Conservation (phyloP, 2,113 vertebrate genomes). For the Lucifuga dentata region DNA sequence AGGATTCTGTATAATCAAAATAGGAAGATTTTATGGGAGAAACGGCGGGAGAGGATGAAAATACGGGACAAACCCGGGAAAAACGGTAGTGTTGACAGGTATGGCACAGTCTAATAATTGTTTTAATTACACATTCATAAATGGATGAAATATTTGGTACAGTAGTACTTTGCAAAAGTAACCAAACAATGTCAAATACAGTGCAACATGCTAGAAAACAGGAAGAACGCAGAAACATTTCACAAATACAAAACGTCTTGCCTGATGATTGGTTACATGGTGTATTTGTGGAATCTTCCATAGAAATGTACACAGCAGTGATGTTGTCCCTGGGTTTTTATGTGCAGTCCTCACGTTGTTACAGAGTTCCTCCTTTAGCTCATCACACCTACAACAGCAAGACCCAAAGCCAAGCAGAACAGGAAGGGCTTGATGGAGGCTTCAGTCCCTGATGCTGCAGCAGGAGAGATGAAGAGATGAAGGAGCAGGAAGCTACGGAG, state of each 20-base stretch:
- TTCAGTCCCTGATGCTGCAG: slow-evolving; percentile 12
- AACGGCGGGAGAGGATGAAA: no score
- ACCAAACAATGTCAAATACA: slow-evolving; percentile 14
- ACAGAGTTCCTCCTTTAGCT: slow-evolving; percentile 18
- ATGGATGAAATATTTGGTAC: slow-evolving; percentile 44
- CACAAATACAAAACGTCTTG: slow-evolving; percentile 13
- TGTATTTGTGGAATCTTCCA: background rate
- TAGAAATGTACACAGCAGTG: slow-evolving; percentile 28
- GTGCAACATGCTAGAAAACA: slow-evolving; percentile 19
- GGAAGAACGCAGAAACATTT: background rate
- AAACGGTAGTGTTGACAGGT: no score
- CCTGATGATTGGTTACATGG: background rate
- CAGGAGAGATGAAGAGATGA: background rate
- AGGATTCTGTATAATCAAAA: no score
- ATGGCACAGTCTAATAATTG: background rate
- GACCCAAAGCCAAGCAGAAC: slow-evolving; percentile 31
- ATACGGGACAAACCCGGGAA: no score
- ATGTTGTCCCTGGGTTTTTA: slow-evolving; percentile 34
- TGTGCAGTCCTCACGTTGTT: slow-evolving; percentile 6
- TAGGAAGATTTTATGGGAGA: no score
- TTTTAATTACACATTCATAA: slow-evolving; percentile 58
- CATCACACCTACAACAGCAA: slow-evolving; percentile 11
- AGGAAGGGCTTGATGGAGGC: slow-evolving; percentile 26
- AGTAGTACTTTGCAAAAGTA: slow-evolving; percentile 13
- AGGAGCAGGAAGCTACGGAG: no score